Base-by-base conservation (phyloP, 2,888 invertebrate genomes). In the Nemotelus pantherinus region DNA sequence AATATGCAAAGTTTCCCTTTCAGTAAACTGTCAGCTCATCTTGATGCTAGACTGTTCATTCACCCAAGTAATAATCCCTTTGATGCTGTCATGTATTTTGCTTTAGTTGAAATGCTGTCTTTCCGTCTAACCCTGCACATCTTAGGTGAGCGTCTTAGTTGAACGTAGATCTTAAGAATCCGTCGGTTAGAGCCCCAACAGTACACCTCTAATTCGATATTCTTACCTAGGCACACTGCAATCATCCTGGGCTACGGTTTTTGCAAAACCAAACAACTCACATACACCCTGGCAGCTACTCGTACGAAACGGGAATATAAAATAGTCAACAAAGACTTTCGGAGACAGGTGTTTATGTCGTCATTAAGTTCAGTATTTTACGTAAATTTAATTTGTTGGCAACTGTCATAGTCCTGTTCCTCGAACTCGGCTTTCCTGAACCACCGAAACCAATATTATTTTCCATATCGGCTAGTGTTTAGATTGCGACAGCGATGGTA, bases 321-420 rank as follows among this genome's bases (percentile, higher is more conserved):
- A 76, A 45, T 45, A 55, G 76, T 65, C 65, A 65, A 76, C 76
- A 76, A 67, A 74, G 76, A 76, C 57, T 76, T 76, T 76, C 65
- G 65, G 76, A 77, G 77, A 77, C 77, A 77, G 77, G 77, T 77
- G 77, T 77, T 77, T 72, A 77, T 74, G 71, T 67, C 72, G 77
- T 74, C 77, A 74, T 77, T 77, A 74, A 77, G 72, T 74, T 77
- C 58, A 44, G 74, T 77, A 77, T 72, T 77, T 74, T 77, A 57
- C 63, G 63, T 65, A 72, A 77, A 77, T 74, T 77, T 77, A 77
- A 77, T 77, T 77, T 77, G 77, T 77, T 72, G 65, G 53, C 50
- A 57, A 57, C 65, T 77, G 72, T 72, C 72, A 72, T 64, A 72
- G 60, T 77, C 72, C 55, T 64, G 71, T 50, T 47, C 43, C 57